A percentile compares a stretch with the other conserved stretches of the same genome.
Conservation (phyloP, 1,140 invertebrate species). For the Drosophila repletoides region DNA sequence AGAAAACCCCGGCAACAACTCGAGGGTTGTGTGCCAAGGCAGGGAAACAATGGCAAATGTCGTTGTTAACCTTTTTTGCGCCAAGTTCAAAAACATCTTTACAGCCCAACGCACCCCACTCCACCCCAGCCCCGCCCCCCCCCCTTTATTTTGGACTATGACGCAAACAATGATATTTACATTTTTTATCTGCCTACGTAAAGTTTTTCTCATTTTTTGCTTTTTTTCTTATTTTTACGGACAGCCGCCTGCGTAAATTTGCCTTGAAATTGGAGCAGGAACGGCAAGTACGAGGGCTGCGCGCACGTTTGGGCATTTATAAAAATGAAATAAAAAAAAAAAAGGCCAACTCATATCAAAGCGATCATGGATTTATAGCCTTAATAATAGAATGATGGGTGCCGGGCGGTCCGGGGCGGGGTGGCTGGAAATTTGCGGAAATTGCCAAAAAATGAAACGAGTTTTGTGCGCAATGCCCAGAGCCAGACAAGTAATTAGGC, state of each 20-base stretch:
- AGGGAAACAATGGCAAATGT: conserved; percentile 76
- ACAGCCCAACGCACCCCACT: conserved; percentile 16
- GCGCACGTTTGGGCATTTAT: conserved; percentile 70
- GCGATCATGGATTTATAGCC: conserved; percentile 80
- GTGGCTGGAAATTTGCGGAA: conserved; percentile 24
- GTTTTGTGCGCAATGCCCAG: conserved; percentile 34
- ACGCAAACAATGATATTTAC: conserved; percentile 80
- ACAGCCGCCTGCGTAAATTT: conserved; percentile 44
- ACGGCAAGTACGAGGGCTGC: conserved; percentile 29
- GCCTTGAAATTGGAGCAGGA: conserved; percentile 70
- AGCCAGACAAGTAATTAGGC: conserved; percentile 76
- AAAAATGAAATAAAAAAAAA: conserved; percentile 68
- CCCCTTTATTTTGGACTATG: conserved; percentile 38
- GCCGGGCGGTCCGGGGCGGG: not conserved
- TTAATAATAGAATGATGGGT: conserved; percentile 66
- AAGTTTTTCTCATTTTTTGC: conserved; percentile 44
- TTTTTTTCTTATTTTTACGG: conserved; percentile 12
- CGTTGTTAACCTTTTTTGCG: conserved; percentile 76
- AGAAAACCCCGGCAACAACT: conserved; percentile 16
- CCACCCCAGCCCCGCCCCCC: not conserved
- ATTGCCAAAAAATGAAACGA: conserved; percentile 47
- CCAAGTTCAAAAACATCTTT: conserved; percentile 52
- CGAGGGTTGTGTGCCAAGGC: conserved; percentile 48
- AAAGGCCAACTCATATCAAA: conserved; percentile 70
- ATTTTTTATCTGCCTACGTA: conserved; percentile 69